Conservation (phyloP, 1,140 invertebrate species). For the Diploscapter pachys region DNA sequence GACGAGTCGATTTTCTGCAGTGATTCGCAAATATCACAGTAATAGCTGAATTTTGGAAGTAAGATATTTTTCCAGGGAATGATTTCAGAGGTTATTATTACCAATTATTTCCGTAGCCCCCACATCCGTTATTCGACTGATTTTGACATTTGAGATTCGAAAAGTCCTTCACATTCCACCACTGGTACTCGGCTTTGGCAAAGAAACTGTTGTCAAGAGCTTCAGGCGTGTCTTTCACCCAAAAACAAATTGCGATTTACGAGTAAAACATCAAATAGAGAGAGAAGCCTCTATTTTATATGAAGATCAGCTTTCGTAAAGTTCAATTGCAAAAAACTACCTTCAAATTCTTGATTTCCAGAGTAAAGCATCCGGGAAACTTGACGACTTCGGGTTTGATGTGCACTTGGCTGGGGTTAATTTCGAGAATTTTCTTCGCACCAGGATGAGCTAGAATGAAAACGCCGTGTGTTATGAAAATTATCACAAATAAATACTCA, state of each 20-base stretch:
- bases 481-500: constrained; percentile 32
- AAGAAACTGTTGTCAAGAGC: constrained; percentile 47
- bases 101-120: constrained; percentile 57
- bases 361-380: constrained; percentile 57
- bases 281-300: too few species aligned
- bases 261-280: too few species aligned
- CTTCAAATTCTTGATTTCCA: constrained; percentile 56
- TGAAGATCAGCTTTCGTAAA: background rate
- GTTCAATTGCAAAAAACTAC: constrained; percentile 15
- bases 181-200: constrained; percentile 58
- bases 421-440: constrained; percentile 48
- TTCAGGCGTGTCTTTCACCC: constrained; percentile 40
- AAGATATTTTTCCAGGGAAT: constrained; percentile 8
- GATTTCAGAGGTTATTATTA: constrained; percentile 16
- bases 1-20: constrained; percentile 42
- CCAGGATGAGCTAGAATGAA: constrained; percentile 51
- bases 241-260: background rate
- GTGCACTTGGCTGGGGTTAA: constrained; percentile 52
- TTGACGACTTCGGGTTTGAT: constrained; percentile 52
- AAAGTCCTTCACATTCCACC: constrained; percentile 57
- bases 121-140: constrained; percentile 53
- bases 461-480: too few species aligned
- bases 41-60: constrained; percentile 52
- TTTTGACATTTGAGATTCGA: constrained; percentile 57
- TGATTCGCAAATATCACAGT: constrained; percentile 58